These are phyloP conservation scores for Bos taurus DNA, from an alignment of 2,113 vertebrate genomes.

Conservation along the genomic window DNA sequence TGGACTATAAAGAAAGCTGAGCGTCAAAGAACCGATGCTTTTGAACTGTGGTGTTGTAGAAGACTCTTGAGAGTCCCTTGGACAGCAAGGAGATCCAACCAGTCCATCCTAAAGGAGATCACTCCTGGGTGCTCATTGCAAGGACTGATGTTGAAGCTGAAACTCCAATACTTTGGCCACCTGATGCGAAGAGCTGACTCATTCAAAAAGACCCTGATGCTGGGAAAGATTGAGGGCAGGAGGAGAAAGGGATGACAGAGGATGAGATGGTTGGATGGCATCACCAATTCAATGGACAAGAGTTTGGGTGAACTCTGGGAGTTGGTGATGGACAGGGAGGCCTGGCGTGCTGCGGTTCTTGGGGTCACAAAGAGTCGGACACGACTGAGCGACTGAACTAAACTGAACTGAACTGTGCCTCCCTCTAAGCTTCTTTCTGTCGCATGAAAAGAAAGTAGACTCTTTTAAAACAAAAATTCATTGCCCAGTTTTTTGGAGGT, in stretches of 20 bases:
- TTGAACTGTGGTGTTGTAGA: background rate
- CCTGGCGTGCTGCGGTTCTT: accelerated
- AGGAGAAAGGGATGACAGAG: background rate
- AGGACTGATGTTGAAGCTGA: background rate
- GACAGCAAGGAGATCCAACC: background rate
- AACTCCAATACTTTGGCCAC: background rate
- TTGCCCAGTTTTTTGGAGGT: background rate
- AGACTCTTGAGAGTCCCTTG: background rate
- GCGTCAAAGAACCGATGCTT: background rate
- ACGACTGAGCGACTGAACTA: accelerated
- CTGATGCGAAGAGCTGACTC: background rate
- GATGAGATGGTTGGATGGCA: background rate
- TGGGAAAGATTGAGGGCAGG: background rate
- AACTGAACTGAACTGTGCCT: background rate
- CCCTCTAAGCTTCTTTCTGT: background rate
- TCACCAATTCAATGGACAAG: background rate
- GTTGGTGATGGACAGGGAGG: background rate
- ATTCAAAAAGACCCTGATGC: background rate
- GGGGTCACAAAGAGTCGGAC: background rate
- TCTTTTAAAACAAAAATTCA: background rate
- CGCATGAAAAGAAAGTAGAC: background rate
- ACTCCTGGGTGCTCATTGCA: background rate
- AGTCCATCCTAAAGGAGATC: background rate
- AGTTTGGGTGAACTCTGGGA: background rate
- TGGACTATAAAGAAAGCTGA: background rate